Percentiles rank a stretch among this genome's conserved stretches.
Conservation (phyloP, 2,888 invertebrate genomes). For the Torymus auratus region DNA sequence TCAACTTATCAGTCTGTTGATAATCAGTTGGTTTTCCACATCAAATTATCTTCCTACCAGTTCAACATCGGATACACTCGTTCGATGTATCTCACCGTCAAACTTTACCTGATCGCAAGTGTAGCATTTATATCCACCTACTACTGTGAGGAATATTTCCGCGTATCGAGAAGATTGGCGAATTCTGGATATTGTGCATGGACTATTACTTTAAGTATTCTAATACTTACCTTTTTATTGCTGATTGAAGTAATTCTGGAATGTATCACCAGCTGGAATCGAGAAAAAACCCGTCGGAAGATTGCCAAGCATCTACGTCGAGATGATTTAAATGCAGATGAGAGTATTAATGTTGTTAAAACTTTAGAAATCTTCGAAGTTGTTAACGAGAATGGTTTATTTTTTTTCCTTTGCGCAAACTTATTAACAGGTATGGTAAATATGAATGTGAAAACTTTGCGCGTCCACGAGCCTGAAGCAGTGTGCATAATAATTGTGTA, state of each 20-base stretch:
- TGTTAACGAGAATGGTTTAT: conserved; percentile 88
- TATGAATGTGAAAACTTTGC: conserved; percentile 82
- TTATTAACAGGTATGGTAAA: conserved; percentile 91
- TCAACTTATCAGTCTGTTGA: conserved; percentile 60
- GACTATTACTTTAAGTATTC: conserved; percentile 83
- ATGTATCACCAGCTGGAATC: conserved; percentile 63
- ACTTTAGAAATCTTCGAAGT: conserved; percentile 82
- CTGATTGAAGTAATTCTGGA: conserved; percentile 79
- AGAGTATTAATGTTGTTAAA: conserved; percentile 49
- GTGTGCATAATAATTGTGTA: conserved; percentile 69
- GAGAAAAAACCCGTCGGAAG: conserved; percentile 45
- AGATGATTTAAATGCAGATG: conserved; percentile 55
- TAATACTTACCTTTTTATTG: conserved; percentile 79
- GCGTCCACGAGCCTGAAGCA: conserved; percentile 71
- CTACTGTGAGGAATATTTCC: conserved; percentile 78
- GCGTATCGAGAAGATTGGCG: conserved; percentile 87
- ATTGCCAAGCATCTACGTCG: conserved; percentile 62
- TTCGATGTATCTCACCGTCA: conserved; percentile 69
- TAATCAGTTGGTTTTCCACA: conserved; percentile 57
- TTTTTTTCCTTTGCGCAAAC: conserved; percentile 91
- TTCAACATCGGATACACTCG: conserved; percentile 66
- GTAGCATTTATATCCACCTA: conserved; percentile 76
- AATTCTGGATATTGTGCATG: conserved; percentile 90
- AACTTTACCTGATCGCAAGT: conserved; percentile 67
- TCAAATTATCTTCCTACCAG: conserved; percentile 62